phyloP scores from a whole-genome alignment of 2,888 invertebrate genomes.

The Noctua comes region DNA sequence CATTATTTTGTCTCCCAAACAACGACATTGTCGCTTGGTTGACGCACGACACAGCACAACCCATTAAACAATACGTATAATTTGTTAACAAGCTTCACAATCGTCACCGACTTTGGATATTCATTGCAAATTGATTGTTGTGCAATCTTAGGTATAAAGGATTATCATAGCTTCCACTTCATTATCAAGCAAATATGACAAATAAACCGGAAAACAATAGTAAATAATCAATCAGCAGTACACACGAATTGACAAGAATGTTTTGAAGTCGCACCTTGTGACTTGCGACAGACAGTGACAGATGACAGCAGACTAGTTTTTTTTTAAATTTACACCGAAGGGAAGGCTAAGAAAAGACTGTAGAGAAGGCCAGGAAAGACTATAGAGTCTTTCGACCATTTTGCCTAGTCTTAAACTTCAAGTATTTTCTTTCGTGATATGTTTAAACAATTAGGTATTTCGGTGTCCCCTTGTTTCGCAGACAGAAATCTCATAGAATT shows the following conservation, averaged over 20 bases:
- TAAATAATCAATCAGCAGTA: slow-evolving; percentile 53
- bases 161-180: slow-evolving; percentile 36
- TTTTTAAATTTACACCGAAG: no score
- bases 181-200: slow-evolving; percentile 36
- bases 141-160: slow-evolving; percentile 20
- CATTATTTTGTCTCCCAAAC: slow-evolving; percentile 80
- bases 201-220: slow-evolving; percentile 48
- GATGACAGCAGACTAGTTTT: slow-evolving; percentile 17
- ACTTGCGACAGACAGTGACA: slow-evolving; percentile 25
- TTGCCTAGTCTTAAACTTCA: no score
- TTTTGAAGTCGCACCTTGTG: slow-evolving; percentile 1
- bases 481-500: no score
- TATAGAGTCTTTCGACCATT: no score
- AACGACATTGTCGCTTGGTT: slow-evolving; percentile 84
- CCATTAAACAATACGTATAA: slow-evolving; percentile 80
- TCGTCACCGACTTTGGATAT: slow-evolving; percentile 71
- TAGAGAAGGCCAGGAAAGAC: no score
- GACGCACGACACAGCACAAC: slow-evolving; percentile 86
- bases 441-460: no score
- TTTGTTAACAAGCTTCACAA: slow-evolving; percentile 60
- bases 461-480: no score
- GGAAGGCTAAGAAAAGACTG: no score
- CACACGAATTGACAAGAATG: slow-evolving; percentile 5
- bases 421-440: no score
- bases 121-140: slow-evolving; percentile 67